phyloP scores from a whole-genome alignment of 1,140 invertebrate species.

The Brachionus koreanus region DNA sequence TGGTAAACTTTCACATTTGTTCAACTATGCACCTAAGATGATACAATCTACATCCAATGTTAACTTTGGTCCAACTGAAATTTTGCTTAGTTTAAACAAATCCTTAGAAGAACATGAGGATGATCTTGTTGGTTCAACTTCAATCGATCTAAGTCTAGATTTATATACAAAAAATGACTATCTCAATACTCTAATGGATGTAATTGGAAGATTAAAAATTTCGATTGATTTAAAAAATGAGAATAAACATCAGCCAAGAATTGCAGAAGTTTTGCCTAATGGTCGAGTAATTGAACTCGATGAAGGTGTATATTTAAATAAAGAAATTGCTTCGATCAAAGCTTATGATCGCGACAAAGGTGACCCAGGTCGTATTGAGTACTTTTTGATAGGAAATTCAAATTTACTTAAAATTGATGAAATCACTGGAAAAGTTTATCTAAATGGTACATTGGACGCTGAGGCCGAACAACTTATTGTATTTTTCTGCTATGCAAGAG shows the following conservation, averaged over 20 bases:
- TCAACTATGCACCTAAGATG: neutral
- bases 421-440: slow-evolving; percentile 1
- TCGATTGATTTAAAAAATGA: slow-evolving; percentile 15
- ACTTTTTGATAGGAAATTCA: slow-evolving; percentile 19
- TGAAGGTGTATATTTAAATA: neutral
- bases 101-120: neutral
- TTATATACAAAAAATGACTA: slow-evolving; percentile 13
- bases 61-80: slow-evolving; percentile 32
- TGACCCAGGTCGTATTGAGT: slow-evolving; percentile 12
- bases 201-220: slow-evolving; percentile 33
- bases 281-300: neutral
- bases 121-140: neutral
- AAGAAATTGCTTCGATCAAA: slow-evolving; percentile 9
- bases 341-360: slow-evolving; percentile 16
- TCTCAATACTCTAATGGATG: slow-evolving; percentile 7
- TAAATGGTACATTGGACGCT: slow-evolving; percentile 34
- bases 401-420: slow-evolving; percentile 9
- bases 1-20: neutral
- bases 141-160: neutral
- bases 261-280: neutral
- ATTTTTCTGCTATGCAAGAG: slow-evolving; percentile 28
- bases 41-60: slow-evolving; percentile 3
- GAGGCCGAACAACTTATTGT: neutral
- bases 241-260: slow-evolving; percentile 39
- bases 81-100: neutral